Evolutionary conservation across 2,797 vertebrate species (phyloP).

Genomic region (Hypotaenidia philippensis): DNA sequence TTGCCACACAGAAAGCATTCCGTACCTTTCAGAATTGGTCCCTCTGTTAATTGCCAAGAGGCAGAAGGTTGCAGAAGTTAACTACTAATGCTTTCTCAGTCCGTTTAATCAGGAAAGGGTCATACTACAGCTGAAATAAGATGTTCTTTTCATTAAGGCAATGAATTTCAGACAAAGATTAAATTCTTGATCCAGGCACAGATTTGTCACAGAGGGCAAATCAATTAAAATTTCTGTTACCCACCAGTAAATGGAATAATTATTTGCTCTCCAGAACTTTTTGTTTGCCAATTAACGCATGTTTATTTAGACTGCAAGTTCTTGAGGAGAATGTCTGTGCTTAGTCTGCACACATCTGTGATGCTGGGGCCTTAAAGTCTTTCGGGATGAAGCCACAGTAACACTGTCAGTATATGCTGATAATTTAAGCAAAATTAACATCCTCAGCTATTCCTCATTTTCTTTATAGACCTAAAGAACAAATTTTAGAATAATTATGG

Average conservation of each 20-base stretch:
- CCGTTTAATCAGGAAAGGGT: conserved; percentile 13
- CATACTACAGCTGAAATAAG: conserved; percentile 46
- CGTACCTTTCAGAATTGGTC: background rate
- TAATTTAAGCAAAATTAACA: background rate
- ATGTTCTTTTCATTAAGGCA: conserved; percentile 38
- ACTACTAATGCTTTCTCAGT: conserved; percentile 1
- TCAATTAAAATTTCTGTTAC: conserved; percentile 58
- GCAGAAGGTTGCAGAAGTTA: conserved; percentile 50
- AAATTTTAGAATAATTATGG: background rate
- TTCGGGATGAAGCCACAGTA: background rate
- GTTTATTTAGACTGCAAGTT: conserved; percentile 18
- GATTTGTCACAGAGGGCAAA: conserved; percentile 39
- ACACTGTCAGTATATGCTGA: background rate
- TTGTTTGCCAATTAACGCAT: conserved; percentile 46
- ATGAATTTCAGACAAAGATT: conserved; percentile 52
- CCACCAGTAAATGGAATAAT: conserved; percentile 37
- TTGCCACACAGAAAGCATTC: background rate
- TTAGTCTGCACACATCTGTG: background rate
- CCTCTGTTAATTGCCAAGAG: conserved; percentile 16
- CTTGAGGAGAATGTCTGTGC: background rate
- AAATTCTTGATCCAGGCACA: conserved; percentile 42
- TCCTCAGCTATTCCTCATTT: background rate
- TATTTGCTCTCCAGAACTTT: conserved; percentile 49
- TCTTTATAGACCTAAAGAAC: background rate
- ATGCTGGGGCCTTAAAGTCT: background rate